Conservation (phyloP, 92 coral and sea anemone species). For the Siderastrea siderea region DNA sequence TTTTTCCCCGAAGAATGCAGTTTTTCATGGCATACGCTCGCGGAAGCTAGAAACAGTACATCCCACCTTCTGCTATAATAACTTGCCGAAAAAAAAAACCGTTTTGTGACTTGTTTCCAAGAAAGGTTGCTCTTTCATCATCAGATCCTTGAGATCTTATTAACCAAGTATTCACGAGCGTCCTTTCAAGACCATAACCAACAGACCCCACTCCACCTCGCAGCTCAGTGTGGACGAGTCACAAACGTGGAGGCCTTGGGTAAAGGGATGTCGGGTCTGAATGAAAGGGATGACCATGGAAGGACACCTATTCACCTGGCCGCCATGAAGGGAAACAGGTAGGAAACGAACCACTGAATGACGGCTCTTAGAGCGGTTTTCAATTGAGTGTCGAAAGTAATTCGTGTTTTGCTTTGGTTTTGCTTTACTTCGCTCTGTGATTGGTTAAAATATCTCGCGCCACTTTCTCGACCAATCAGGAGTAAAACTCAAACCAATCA, state of each 20-base stretch:
- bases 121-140: not conserved
- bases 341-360: not conserved
- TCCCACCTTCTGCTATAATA: too few species aligned
- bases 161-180: slow-evolving; percentile 68
- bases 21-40: too few species aligned
- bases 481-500: too few species aligned
- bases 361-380: too few species aligned
- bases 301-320: slow-evolving; percentile 88
- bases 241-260: slow-evolving; percentile 74
- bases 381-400: too few species aligned
- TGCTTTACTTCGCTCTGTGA: too few species aligned
- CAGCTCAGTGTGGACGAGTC: slow-evolving; percentile 72
- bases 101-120: too few species aligned
- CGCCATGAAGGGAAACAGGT: slow-evolving; percentile 84
- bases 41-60: too few species aligned
- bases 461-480: too few species aligned
- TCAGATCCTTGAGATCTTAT: slow-evolving; percentile 75
- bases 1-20: too few species aligned
- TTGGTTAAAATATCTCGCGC: too few species aligned
- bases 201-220: slow-evolving; percentile 82
- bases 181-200: slow-evolving; percentile 74
- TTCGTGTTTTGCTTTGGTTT: too few species aligned
- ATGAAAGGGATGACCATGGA: slow-evolving; percentile 80
- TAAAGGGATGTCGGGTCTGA: slow-evolving; percentile 67
- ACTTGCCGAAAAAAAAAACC: not conserved